Conservation (phyloP, 2,888 invertebrate species). For the Drosophila merina region DNA sequence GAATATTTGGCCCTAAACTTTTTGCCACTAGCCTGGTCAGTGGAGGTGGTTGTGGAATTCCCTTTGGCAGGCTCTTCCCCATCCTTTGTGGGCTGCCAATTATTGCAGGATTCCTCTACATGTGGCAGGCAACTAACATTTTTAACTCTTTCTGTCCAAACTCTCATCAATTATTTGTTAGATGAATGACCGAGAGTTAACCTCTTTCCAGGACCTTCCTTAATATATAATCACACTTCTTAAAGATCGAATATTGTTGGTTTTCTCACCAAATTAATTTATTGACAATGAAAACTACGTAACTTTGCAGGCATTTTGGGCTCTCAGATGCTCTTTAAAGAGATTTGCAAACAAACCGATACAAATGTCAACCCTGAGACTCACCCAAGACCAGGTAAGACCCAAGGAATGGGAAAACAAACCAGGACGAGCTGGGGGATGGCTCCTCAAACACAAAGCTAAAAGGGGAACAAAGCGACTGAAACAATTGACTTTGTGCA, state of each 20-base stretch:
- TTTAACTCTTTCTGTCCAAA: background rate
- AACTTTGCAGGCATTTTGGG: no score
- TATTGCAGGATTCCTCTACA: conserved; percentile 16
- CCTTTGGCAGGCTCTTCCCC: background rate
- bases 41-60: no score
- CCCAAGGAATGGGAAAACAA: background rate
- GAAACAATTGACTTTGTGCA: conserved; percentile 47
- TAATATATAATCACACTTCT: no score
- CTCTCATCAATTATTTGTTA: conserved; percentile 45
- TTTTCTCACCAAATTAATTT: no score
- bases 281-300: no score
- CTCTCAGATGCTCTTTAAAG: background rate
- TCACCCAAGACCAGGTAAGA: background rate
- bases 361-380: background rate
- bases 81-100: conserved; percentile 9
- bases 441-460: background rate
- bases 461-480: conserved; percentile 14
- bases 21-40: background rate
- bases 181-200: conserved; percentile 19
- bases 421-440: no score
- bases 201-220: background rate
- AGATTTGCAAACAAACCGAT: background rate
- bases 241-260: no score
- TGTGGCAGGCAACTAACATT: background rate
- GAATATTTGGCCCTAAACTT: conserved; percentile 6